Evolutionary conservation across 2,797 vertebrate genomes (phyloP).

Genomic region (Silurus lanzhouensis): DNA sequence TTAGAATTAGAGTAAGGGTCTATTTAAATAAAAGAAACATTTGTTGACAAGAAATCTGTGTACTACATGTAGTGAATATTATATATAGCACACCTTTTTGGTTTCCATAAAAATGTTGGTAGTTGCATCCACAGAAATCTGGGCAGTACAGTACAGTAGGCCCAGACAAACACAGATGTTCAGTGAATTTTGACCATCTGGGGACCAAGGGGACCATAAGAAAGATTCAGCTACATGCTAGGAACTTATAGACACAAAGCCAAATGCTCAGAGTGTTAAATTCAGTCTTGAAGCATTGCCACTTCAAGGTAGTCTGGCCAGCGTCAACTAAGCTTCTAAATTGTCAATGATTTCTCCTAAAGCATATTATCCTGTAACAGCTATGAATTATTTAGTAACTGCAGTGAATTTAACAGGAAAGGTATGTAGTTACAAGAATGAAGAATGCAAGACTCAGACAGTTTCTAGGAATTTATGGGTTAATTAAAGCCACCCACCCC

Average conservation of each 20-base stretch:
- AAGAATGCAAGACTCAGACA: background rate
- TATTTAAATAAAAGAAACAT: background rate
- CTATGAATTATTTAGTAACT: constrained; percentile 5
- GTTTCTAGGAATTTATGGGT: background rate
- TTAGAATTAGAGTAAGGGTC: background rate
- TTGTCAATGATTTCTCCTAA: constrained; percentile 6
- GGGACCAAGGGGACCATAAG: constrained; percentile 36
- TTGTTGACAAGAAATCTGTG: background rate
- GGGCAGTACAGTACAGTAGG: constrained; percentile 61
- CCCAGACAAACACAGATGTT: constrained; percentile 68
- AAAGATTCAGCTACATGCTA: constrained; percentile 28
- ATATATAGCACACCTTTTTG: background rate
- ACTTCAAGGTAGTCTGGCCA: constrained; percentile 12
- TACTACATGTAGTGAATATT: background rate
- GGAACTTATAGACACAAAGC: constrained; percentile 34
- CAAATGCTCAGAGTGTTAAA: constrained; percentile 35
- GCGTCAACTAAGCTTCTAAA: background rate
- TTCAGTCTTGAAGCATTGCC: constrained; percentile 17
- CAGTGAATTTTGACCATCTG: constrained; percentile 68
- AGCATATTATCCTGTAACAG: background rate
- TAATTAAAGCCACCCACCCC: background rate
- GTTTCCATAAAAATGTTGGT: background rate
- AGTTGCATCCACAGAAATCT: constrained; percentile 56
- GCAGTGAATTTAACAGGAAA: background rate
- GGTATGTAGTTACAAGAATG: constrained; percentile 17